Evolutionary conservation across 2,888 invertebrate species (phyloP).

Genomic region (Phortica magna): DNA sequence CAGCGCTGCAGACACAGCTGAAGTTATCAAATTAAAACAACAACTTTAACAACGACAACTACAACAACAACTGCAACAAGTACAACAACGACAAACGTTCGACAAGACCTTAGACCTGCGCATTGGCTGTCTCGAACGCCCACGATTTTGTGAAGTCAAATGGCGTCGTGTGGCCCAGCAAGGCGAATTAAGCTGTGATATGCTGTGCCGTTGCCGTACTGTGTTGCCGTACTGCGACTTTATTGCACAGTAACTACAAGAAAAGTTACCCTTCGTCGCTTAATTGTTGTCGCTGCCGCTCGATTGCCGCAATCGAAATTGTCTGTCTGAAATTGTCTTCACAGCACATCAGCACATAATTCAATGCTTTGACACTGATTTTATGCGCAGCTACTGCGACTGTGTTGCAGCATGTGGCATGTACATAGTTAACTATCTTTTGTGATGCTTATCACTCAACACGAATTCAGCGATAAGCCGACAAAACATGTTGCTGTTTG

Average conservation of each 20-base stretch:
- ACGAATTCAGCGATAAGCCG: not conserved
- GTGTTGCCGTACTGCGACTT: not conserved
- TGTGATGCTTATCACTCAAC: not conserved
- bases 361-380: not conserved
- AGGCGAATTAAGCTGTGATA: not conserved
- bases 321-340: not conserved
- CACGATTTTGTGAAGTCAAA: constrained; percentile 19
- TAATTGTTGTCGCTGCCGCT: constrained; percentile 5
- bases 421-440: not conserved
- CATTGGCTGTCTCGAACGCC: constrained; percentile 10
- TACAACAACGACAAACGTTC: not conserved
- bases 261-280: constrained; percentile 11
- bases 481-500: not conserved
- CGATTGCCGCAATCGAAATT: constrained; percentile 14
- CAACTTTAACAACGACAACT: constrained; percentile 14
- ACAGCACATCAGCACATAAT: not conserved
- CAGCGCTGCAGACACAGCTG: not conserved
- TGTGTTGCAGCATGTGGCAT: not conserved
- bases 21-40: constrained; percentile 15
- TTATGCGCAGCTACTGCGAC: not conserved
- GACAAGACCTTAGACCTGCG: constrained; percentile 19
- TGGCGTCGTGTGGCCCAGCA: constrained; percentile 14
- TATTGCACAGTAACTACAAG: not conserved
- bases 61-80: constrained; percentile 19
- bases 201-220: not conserved